Percentiles rank a stretch among this genome's conserved stretches.
phyloP scores from a whole-genome alignment of 2,888 invertebrate species.

The Craniophora ligustri region DNA sequence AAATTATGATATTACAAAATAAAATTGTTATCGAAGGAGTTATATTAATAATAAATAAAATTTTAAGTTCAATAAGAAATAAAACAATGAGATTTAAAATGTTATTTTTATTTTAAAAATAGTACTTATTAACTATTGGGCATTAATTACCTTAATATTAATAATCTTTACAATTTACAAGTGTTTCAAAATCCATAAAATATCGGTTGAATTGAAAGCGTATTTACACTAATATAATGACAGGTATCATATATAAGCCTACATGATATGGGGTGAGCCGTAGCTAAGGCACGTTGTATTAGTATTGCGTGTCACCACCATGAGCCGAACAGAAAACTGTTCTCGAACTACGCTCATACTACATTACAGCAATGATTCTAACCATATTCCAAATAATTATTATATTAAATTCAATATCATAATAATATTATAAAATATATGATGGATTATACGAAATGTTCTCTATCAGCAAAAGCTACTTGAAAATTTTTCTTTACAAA shows the following conservation, averaged over 20 bases:
- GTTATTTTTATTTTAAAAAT: slow-evolving; percentile 88
- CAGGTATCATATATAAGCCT: slow-evolving; percentile 83
- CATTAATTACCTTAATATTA: slow-evolving; percentile 88
- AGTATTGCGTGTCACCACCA: slow-evolving; percentile 67
- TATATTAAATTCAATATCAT: slow-evolving; percentile 71
- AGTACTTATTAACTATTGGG: slow-evolving; percentile 85
- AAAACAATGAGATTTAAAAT: slow-evolving; percentile 81
- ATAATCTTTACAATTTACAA: slow-evolving; percentile 89
- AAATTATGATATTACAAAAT: too few relatives aligned
- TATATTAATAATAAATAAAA: slow-evolving; percentile 1
- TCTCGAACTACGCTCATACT: slow-evolving; percentile 31
- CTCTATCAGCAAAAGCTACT: slow-evolving; percentile 71
- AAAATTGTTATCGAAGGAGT: slow-evolving; percentile 2
- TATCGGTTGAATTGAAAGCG: slow-evolving; percentile 87
- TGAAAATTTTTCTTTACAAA: slow-evolving; percentile 73
- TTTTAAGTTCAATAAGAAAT: slow-evolving; percentile 60
- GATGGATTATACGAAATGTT: slow-evolving; percentile 68
- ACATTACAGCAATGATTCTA: slow-evolving; percentile 58
- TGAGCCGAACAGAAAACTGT: slow-evolving; percentile 16
- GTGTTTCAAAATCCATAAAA: slow-evolving; percentile 88
- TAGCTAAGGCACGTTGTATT: slow-evolving; percentile 85
- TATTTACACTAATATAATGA: slow-evolving; percentile 87
- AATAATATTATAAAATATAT: slow-evolving; percentile 70
- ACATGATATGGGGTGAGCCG: slow-evolving; percentile 86
- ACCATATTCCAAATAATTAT: slow-evolving; percentile 69